Conservation (phyloP, 2,888 invertebrate species). For the Calameuta idolon region DNA sequence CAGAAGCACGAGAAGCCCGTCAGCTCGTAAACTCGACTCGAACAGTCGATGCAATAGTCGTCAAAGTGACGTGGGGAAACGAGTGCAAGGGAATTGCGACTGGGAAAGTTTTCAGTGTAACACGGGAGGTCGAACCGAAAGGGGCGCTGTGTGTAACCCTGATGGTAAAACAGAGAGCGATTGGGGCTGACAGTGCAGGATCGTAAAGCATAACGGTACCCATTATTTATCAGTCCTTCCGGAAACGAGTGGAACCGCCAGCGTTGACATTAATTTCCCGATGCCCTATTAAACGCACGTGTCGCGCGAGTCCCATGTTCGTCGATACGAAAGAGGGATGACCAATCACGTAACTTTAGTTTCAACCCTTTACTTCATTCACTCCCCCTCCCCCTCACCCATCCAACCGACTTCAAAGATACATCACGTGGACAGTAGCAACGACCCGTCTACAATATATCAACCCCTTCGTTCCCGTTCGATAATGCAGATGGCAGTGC, state of each 20-base stretch:
- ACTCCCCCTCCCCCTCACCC: not conserved
- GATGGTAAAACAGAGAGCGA: not conserved
- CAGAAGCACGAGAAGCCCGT: not conserved
- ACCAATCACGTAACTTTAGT: not conserved
- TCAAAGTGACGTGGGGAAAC: not conserved
- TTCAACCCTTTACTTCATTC: not conserved
- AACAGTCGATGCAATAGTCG: not conserved
- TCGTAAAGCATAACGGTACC: not conserved
- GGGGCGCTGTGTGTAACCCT: not conserved
- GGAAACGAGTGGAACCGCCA: not conserved
- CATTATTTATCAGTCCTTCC: not conserved
- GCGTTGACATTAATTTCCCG: constrained; percentile 6
- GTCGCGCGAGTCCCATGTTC: not conserved
- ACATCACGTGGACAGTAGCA: not conserved
- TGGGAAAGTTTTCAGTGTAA: not conserved
- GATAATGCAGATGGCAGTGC: not conserved
- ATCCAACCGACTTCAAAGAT: not conserved
- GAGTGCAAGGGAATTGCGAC: not conserved
- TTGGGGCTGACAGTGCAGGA: not conserved
- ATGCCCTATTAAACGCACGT: constrained; percentile 1
- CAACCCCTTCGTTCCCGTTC: not conserved
- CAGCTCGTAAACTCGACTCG: not conserved
- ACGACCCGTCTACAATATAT: not conserved
- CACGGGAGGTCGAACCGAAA: not conserved
- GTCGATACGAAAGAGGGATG: constrained; percentile 3